Conservation (phyloP, 2,113 vertebrate species). For the Microtus oregoni region DNA sequence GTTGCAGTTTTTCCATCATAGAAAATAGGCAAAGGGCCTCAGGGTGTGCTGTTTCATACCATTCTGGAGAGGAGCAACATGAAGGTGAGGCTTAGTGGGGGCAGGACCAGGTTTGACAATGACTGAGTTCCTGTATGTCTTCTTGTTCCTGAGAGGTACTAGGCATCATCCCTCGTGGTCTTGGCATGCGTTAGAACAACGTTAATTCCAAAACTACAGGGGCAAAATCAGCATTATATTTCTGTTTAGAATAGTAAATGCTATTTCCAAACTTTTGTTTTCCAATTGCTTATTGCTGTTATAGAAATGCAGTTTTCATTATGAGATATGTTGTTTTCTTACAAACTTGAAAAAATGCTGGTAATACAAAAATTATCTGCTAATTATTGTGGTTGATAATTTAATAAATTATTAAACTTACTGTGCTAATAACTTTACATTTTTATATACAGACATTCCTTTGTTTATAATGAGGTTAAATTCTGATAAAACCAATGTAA, state of each 20-base stretch:
- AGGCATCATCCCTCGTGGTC: background rate
- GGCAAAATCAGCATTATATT: background rate
- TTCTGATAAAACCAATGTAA: background rate
- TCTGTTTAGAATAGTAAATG: background rate
- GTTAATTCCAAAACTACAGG: conserved; percentile 75
- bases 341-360: background rate
- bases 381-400: background rate
- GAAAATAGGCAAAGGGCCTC: conserved; percentile 88
- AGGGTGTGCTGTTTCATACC: conserved; percentile 80
- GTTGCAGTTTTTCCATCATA: conserved; percentile 88
- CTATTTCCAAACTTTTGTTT: too few species aligned
- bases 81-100: background rate
- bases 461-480: background rate
- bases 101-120: background rate
- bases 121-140: background rate
- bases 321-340: background rate
- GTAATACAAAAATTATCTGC: background rate
- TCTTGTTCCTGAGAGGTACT: background rate
- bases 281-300: background rate
- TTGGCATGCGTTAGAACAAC: conserved; percentile 61
- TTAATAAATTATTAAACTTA: too few species aligned
- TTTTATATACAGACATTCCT: background rate
- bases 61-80: conserved; percentile 68
- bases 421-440: background rate
- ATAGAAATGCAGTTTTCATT: background rate